Evolutionary conservation across 2,113 vertebrate species (phyloP).

Genomic region (Pelvicachromis taeniatus): DNA sequence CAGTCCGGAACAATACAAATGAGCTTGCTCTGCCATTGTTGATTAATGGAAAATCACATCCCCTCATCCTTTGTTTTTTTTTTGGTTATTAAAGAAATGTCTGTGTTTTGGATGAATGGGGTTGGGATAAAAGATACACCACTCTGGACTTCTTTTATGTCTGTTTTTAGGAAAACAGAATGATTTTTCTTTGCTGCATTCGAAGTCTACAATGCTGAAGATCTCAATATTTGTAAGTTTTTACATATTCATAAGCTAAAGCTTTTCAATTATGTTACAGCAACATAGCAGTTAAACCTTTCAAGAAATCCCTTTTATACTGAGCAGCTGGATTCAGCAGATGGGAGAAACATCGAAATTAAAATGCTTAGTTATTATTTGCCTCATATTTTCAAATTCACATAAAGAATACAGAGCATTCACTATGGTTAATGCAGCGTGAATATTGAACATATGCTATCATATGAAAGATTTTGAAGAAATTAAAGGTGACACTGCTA

Average conservation of each 20-base stretch:
- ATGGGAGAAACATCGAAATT: not conserved
- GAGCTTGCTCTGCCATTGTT: constrained; percentile 86
- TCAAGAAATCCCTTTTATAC: not conserved
- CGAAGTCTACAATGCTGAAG: not conserved
- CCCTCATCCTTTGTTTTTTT: constrained; percentile 38
- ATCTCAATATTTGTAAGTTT: not conserved
- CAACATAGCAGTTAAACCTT: not conserved
- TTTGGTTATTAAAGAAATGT: constrained; percentile 43
- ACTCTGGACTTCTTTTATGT: constrained; percentile 6
- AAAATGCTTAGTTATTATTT: not conserved
- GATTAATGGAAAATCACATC: constrained; percentile 82
- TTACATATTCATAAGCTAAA: not conserved
- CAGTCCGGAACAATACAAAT: constrained; percentile 85
- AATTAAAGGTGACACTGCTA: constrained; percentile 66
- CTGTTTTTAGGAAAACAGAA: not conserved
- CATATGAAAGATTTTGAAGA: constrained; percentile 22
- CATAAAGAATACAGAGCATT: not conserved
- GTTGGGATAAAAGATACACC: constrained; percentile 15
- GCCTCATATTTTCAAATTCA: not conserved
- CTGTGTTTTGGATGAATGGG: constrained; percentile 50
- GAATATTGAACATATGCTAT: not conserved
- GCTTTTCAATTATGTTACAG: not conserved
- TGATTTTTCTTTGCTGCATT: not conserved
- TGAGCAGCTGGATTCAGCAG: not conserved
- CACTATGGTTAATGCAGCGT: not conserved